Evolutionary conservation across 2,888 invertebrate species (phyloP), one percentile per base, ranked within the genome.

Genomic region (Gasteruption jaculator): DNA sequence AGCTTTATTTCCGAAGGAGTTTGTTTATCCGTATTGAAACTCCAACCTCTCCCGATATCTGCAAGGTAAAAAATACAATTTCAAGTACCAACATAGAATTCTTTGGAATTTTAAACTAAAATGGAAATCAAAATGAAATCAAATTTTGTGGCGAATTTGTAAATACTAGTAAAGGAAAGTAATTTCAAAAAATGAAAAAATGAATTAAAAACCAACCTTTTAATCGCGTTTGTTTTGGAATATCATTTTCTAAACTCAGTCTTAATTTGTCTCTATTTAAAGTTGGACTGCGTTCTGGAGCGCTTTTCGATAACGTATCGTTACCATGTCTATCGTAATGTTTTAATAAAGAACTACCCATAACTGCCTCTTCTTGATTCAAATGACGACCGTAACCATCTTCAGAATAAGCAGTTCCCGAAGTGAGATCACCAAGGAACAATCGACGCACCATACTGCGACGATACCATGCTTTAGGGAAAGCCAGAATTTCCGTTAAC

Each of bases 401-500:
- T 36, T 74, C 74, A 16, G 71, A 71, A 38, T 73, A 74, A 0
- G 73, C 71, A 0, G 72, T 59, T 11, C 68, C 72, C 25, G 72
- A 77, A 62, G 87, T 90, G 41, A 94, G 79, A 72, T 99, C 97
- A 0, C 99, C 95, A 36, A 95, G 78, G 73, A 95, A 95, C 62
- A 96, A 78, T 16, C 94, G 77, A 5, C 94, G 77, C 19, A 96
- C 93, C 59, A 99, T 91, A 53, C 90, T 90, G 25, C 92, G 81
- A 3, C 96, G 77, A 72, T 99, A 99, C 99, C 99, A 99, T 10
- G 97, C 96, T 73, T 94, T 94, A 0, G 97, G 97, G 70, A 99
- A 96, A 0, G 95, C 94, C 43, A 99, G 75, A 61, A 99, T 95
- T 75, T 99, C 99, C 0, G 93, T 90, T 48, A 99, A 73, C 1